A percentile compares a stretch with the other conserved stretches of the same genome.
Evolutionary conservation across 2,797 vertebrate genomes (phyloP).

Genomic region (Eidolon dupreanum): DNA sequence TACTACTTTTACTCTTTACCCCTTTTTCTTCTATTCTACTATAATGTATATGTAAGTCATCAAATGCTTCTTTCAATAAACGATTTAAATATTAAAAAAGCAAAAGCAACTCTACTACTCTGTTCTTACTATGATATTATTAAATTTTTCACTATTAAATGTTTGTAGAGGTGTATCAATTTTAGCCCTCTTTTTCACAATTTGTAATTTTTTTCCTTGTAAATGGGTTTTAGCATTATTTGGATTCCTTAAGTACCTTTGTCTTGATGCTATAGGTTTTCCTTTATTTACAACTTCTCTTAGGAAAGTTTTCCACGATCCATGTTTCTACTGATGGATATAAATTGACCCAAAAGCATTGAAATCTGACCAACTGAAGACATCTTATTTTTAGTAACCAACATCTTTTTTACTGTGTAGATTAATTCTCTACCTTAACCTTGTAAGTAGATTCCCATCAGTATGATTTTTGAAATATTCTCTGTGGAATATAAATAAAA

Average conservation of each 20-base stretch:
- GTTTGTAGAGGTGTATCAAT: neutral
- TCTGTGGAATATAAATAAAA: constrained; percentile 38
- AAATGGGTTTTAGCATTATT: neutral
- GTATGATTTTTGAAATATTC: constrained; percentile 26
- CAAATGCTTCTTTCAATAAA: neutral
- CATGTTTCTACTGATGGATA: neutral
- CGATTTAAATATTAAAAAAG: neutral
- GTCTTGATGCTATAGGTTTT: constrained; percentile 8
- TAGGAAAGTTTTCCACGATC: neutral
- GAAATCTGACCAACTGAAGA: neutral
- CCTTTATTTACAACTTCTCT: neutral
- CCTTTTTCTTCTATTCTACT: neutral
- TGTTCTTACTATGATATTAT: neutral
- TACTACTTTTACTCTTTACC: neutral
- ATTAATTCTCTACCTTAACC: neutral
- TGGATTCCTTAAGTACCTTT: neutral
- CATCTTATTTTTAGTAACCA: neutral
- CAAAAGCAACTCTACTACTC: neutral
- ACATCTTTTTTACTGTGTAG: neutral
- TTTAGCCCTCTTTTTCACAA: neutral
- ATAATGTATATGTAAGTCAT: neutral
- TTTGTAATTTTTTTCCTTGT: constrained; percentile 39
- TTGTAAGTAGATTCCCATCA: neutral
- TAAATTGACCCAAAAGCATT: neutral
- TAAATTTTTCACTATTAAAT: neutral